Evolutionary conservation across 2,888 invertebrate genomes (phyloP).

Genomic region (Chorisops tibialis): DNA sequence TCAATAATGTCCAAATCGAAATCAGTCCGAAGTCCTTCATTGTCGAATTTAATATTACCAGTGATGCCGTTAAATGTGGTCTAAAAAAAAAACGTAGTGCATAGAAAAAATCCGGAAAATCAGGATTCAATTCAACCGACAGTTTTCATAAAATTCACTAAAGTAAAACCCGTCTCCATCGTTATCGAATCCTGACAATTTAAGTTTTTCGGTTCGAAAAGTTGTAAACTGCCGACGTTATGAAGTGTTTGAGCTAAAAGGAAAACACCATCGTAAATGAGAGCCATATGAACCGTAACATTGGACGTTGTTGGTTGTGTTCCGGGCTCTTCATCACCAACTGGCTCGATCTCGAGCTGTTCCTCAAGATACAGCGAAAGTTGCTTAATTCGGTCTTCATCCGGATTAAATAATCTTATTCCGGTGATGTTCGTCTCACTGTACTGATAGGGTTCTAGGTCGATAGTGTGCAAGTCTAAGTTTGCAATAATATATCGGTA

Average conservation of each 20-base stretch:
- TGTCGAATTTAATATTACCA: constrained; percentile 73
- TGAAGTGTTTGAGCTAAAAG: constrained; percentile 75
- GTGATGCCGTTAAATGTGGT: constrained; percentile 59
- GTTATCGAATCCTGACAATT: constrained; percentile 58
- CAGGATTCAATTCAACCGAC: constrained; percentile 33
- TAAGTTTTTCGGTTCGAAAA: constrained; percentile 49
- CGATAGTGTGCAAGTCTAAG: constrained; percentile 63
- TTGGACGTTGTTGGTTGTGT: background rate
- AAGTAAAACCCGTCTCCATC: constrained; percentile 77
- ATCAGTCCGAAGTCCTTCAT: constrained; percentile 68
- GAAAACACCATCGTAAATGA: constrained; percentile 80
- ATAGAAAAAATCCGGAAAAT: background rate
- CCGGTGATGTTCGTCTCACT: constrained; percentile 82
- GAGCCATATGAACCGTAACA: constrained; percentile 65
- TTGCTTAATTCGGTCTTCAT: constrained; percentile 53
- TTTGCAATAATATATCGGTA: constrained; percentile 79
- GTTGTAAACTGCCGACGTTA: constrained; percentile 55
- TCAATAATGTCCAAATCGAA: constrained; percentile 67
- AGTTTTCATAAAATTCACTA: constrained; percentile 70
- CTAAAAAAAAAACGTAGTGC: constrained; percentile 13
- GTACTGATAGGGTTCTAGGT: constrained; percentile 72
- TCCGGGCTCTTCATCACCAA: background rate
- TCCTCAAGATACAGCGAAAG: constrained; percentile 50
- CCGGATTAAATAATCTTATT: constrained; percentile 63
- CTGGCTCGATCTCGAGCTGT: background rate